phyloP scores from a whole-genome alignment of 2,113 vertebrate species.

The Eptesicus fuscus region DNA sequence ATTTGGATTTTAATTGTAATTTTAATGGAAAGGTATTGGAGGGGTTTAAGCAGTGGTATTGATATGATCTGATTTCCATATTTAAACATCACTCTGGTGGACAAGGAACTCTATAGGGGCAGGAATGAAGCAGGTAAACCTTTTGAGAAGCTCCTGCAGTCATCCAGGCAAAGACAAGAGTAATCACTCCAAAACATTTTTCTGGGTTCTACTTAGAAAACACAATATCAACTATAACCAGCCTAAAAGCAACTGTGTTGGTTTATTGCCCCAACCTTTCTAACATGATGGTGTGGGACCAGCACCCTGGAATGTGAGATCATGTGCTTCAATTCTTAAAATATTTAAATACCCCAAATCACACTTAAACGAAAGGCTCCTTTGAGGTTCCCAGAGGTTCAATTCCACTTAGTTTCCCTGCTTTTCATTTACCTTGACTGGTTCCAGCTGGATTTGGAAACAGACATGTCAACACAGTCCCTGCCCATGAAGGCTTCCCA shows the following conservation, averaged over 20 bases:
- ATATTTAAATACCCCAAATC: conserved; percentile 54
- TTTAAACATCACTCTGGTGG: neutral
- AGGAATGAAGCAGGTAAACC: neutral
- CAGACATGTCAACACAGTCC: conserved; percentile 43
- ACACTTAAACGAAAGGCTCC: neutral
- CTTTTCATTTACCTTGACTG: conserved; percentile 63
- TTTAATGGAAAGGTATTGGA: neutral
- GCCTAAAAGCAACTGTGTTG: neutral
- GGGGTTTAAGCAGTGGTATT: too few species aligned
- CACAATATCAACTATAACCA: neutral
- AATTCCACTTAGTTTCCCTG: conserved; percentile 51
- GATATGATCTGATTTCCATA: neutral
- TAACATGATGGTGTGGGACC: neutral
- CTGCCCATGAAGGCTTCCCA: conserved; percentile 38
- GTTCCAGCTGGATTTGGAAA: conserved; percentile 66
- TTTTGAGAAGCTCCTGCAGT: neutral
- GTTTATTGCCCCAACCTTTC: neutral
- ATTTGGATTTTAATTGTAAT: neutral
- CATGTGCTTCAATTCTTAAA: conserved; percentile 29
- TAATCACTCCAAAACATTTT: neutral
- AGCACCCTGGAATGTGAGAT: neutral
- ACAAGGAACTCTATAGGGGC: neutral
- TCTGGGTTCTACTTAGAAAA: neutral
- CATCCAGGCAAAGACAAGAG: neutral
- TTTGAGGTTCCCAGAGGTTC: conserved; percentile 49